Base-by-base conservation (phyloP, 2,797 vertebrate genomes). In the Aplochiton taeniatus region DNA sequence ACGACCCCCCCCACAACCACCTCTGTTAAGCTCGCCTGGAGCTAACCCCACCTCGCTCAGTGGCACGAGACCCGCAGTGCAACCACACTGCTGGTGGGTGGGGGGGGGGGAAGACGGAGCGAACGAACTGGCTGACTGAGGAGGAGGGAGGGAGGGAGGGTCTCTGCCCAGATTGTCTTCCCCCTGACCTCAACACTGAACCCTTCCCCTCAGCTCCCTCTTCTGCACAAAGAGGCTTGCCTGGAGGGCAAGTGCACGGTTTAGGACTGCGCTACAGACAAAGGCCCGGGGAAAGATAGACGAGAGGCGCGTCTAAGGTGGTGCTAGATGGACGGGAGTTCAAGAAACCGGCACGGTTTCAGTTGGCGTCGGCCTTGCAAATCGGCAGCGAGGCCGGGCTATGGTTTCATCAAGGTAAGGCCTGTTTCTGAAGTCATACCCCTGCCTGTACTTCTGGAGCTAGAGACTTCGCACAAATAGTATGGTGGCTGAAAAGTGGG, bases 151-250 rank as follows among this genome's bases (percentile, higher is more conserved):
- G 59, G 71, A 71, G 82, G 76, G 80, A 80, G 59, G 11, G 78
- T 78, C 76, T 85, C 83, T 81, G 85, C 85, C 83, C 80, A 83
- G 80, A 64, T 83, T 79, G 72, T 86, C 78, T 84, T 78, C 78
- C 79, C 76, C 65, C 76, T 89, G 88, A 90, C 90, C 88, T 82
- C 70, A 73, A 50, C 70, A 68, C 66, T 85, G 86, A 88, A 84
- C 86, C 68, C 75, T 64, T 69, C 20, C 48, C 81, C 79, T 77
- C 72, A 65, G 69, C 85, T 84, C 73, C 83, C 72, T 64, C 50
- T 63, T 74, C 78, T 85, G 76, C 85, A 79, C 67, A 63, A 74
- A 70, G 74, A 80, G 56, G 19, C 49, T 45, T 61, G 87, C 84
- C 87, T 59, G 58, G 74, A 80, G 85, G 86, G 77, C 51, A 43